These are phyloP conservation scores for Shargacucullia verbasci DNA, from an alignment of 2,888 invertebrate genomes.

Conservation along the genomic window DNA sequence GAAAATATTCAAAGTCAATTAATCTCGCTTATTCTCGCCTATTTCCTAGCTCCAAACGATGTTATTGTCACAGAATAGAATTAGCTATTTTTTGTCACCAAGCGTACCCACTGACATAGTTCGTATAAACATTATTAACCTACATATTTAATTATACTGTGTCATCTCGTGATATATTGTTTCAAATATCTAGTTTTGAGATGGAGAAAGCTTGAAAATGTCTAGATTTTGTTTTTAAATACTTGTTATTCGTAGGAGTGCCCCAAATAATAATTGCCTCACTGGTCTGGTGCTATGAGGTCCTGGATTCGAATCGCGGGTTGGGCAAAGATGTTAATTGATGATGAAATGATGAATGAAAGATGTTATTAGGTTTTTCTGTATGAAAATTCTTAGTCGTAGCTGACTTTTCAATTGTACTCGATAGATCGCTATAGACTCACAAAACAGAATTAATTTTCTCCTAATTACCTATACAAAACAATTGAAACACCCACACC, in stretches of 20 bases:
- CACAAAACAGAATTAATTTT: slow-evolving; percentile 13
- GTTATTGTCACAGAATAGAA: slow-evolving; percentile 46
- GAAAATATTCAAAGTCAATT: no score
- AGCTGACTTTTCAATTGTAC: no score
- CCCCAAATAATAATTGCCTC: no score
- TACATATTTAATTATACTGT: slow-evolving; percentile 5
- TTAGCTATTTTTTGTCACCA: slow-evolving; percentile 49
- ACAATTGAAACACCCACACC: neutral
- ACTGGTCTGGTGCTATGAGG: no score
- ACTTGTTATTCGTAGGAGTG: no score
- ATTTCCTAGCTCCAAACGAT: slow-evolving; percentile 39
- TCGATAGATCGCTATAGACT: slow-evolving; percentile 2
- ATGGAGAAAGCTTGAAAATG: slow-evolving; percentile 21
- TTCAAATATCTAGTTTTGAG: slow-evolving; percentile 4
- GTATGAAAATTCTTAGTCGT: no score
- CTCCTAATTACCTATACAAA: slow-evolving; percentile 8
- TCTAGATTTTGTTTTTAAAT: neutral
- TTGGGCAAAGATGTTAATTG: no score
- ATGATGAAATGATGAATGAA: no score
- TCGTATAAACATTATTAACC: slow-evolving; percentile 32
- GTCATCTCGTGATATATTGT: slow-evolving; percentile 5
- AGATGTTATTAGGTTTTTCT: no score
- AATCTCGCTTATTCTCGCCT: slow-evolving; percentile 22
- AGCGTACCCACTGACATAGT: slow-evolving; percentile 48
- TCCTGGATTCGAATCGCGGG: no score